These are phyloP conservation scores for Denticeps clupeoides DNA, from an alignment of 2,797 vertebrate genomes.

Conservation along the genomic window DNA sequence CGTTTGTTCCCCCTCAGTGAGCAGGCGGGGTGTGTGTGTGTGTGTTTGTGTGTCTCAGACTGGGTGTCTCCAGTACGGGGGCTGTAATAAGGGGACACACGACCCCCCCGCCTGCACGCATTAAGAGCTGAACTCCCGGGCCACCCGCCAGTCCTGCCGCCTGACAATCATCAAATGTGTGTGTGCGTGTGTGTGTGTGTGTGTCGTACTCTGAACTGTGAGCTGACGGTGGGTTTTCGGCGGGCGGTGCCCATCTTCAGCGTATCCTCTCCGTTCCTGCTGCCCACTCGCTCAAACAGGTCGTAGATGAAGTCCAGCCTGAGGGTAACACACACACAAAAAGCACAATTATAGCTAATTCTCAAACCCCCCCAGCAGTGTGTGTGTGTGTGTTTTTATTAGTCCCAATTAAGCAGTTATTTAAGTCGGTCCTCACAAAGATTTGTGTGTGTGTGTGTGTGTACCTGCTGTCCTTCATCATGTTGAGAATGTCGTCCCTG, in stretches of 20 bases:
- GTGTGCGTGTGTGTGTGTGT: not conserved
- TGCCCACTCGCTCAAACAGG: conserved; percentile 82
- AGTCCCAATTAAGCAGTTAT: no score
- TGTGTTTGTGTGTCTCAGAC: no score
- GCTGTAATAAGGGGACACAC: conserved; percentile 47
- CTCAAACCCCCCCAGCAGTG: no score
- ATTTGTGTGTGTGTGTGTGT: not conserved
- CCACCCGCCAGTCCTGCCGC: conserved; percentile 46
- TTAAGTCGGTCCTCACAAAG: no score
- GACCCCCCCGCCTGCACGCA: conserved; percentile 53
- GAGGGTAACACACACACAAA: not conserved
- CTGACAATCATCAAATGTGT: conserved; percentile 31
- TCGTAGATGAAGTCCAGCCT: conserved; percentile 91
- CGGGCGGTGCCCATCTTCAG: conserved; percentile 84
- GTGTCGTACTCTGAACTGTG: conserved; percentile 64
- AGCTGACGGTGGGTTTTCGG: conserved; percentile 85
- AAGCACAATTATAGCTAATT: no score
- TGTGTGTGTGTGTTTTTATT: not conserved
- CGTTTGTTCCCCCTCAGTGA: no score
- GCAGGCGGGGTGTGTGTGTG: no score
- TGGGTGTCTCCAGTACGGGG: conserved; percentile 48
- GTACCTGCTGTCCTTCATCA: conserved; percentile 83
- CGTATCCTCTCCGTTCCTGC: conserved; percentile 73
- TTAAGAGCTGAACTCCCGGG: conserved; percentile 48
- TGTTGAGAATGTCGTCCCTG: conserved; percentile 82